Base-by-base conservation (phyloP, 2,797 vertebrate genomes). In the Protosalanx chinensis region DNA sequence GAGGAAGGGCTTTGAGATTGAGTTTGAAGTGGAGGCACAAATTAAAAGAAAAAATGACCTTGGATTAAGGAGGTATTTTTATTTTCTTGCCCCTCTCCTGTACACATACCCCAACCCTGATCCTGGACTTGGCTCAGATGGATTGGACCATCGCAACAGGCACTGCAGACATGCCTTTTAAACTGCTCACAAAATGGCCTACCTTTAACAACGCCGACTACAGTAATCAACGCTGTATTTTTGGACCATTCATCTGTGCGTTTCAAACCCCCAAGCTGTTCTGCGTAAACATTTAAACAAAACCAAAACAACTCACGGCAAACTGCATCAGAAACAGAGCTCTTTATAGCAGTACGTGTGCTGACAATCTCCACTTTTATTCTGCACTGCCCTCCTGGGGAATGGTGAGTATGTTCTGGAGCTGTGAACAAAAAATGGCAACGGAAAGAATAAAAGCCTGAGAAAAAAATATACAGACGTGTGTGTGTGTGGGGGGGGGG, bases 281-380 rank as follows among this genome's bases (percentile, higher is more conserved):
- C 87, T 83, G 82, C 91, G 90, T 92, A 91, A 93, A 92, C 92
- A 92, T 92, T 92, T 91, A 88, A 91, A 89, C 88, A 90, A 85
- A 86, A 90, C 88, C 91, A 91, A 67, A 79, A 83, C 85, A 88
- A 90, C 84, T 89, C 81, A 85, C 88, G 80, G 82, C 87, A 89
- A 88, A 88, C 80, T 71, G 85, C 78, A 82, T 59, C 78, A 81
- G 84, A 89, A 90, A 92, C 89, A 90, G 91, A 88, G 88, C 84
- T 88, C 87, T 90, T 85, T 86, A 86, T 82, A 84, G 85, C 87
- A 85, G 85, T 87, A 91, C 86, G 87, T 77, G 81, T 79, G 75
- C 82, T 74, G 70, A 79, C 86, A 87, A 87, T 88, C 87, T 87
- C 74, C 78, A 77, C 86, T 88, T 88, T 87, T 86, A 88, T 91